Base-by-base conservation (phyloP, 2,888 invertebrate genomes). In the Drosophila demipolita region DNA sequence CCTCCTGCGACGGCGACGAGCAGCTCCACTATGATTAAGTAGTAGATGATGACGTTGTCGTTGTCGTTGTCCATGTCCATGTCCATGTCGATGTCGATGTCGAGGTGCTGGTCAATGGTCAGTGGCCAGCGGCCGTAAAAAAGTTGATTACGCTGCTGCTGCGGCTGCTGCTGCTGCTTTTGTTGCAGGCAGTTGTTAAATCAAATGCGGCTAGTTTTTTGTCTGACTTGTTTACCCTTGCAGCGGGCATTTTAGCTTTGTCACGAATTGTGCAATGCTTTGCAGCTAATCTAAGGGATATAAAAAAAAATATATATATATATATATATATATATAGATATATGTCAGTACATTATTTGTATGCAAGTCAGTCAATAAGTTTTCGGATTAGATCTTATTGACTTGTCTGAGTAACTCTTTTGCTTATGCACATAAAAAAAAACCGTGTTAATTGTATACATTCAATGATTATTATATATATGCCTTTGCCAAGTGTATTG, bases 81-180 rank as follows among this genome's bases (percentile, higher is more conserved):
- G 80, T 58, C 45, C 12, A 23, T 23, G 72, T 32, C 11, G 54
- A 54, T 58, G 65, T 53, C 61, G 75, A 68, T 66, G 73, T 48
- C 64, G 73, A 76, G 73, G 57, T 75, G 82, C 74, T 86, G 89
- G 89, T 89, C 84, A 85, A 89, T 87, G 89, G 84, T 85, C 87
- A 84, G 73, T 79, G 68, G 66, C 75, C 82, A 66, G 60, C 29
- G 63, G 69, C 50, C 50, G 55, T 17, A 65, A 61, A 65, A 69
- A 69, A 69, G 77, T 73, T 85, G 83, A 80, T 77, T 85, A 66
- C 73, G 71, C 60, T 66, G 66, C 36, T 63, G 64, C 55, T 0
- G 48, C 50, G 38, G 55, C 38, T 36, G 29, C 17, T 23, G 62
- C 40, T 55, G 49, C 52, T 49, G 64, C 48, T 62, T 23, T 53